These are phyloP conservation scores for Rhyacichthys aspro DNA, from an alignment of 2,797 vertebrate genomes.

Conservation along the genomic window DNA sequence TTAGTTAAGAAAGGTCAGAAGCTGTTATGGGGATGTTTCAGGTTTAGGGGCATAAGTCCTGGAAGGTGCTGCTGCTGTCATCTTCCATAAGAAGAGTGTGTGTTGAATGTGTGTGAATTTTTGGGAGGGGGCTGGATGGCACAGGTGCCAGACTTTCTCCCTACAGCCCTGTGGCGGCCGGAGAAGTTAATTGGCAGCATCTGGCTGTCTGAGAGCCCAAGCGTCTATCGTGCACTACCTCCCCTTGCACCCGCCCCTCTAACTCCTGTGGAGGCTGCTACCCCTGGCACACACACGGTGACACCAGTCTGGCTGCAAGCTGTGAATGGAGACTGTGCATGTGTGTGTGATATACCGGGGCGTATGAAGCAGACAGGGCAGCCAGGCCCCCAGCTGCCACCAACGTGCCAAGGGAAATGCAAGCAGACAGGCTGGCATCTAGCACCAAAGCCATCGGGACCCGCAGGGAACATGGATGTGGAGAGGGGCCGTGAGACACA, in stretches of 20 bases:
- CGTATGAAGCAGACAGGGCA: constrained; percentile 66
- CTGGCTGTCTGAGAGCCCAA: constrained; percentile 81
- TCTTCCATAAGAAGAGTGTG: constrained; percentile 30
- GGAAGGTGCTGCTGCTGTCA: constrained; percentile 20
- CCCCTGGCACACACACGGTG: constrained; percentile 61
- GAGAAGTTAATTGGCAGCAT: constrained; percentile 87
- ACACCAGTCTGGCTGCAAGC: constrained; percentile 69
- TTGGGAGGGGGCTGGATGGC: constrained; percentile 33
- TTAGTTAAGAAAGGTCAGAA: constrained; percentile 28
- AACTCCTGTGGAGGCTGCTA: constrained; percentile 54
- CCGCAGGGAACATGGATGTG: constrained; percentile 61
- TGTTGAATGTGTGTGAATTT: constrained; percentile 25
- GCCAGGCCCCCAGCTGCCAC: constrained; percentile 78
- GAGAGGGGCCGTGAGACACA: constrained; percentile 31
- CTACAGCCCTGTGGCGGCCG: constrained; percentile 66
- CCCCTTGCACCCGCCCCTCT: constrained; percentile 30
- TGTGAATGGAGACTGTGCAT: constrained; percentile 49
- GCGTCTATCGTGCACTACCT: constrained; percentile 41
- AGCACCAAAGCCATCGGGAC: constrained; percentile 71
- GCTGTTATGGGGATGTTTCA: constrained; percentile 35
- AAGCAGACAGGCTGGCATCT: constrained; percentile 80
- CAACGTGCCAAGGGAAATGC: constrained; percentile 75
- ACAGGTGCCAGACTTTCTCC: constrained; percentile 72
- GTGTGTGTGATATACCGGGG: constrained; percentile 51
- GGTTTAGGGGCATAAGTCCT: constrained; percentile 27